phyloP scores from a whole-genome alignment of 2,888 invertebrate species.

The Keiferia lycopersicella region DNA sequence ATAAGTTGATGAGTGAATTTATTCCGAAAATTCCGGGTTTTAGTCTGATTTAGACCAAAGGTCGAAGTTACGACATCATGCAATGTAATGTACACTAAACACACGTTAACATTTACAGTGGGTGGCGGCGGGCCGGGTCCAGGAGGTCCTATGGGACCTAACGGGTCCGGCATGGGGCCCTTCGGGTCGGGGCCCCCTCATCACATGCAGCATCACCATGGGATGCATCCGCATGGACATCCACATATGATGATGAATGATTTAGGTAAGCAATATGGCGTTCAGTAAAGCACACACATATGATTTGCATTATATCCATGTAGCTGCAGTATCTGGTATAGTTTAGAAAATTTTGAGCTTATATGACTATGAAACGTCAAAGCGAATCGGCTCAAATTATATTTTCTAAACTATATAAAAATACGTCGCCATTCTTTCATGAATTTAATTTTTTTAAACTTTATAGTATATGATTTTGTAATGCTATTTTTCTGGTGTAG shows the following conservation, averaged over 20 bases:
- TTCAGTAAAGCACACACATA: no score
- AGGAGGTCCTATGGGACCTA: conserved; percentile 64
- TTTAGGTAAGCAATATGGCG: conserved; percentile 60
- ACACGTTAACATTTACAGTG: conserved; percentile 61
- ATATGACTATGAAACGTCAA: no score
- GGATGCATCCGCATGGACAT: conserved; percentile 73
- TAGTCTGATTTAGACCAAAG: no score
- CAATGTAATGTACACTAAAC: not conserved
- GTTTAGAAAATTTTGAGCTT: no score
- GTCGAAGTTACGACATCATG: not conserved
- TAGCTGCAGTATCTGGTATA: no score
- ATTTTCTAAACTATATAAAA: no score
- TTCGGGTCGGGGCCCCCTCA: conserved; percentile 64
- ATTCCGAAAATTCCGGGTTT: no score
- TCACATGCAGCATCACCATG: conserved; percentile 75
- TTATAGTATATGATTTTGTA: not conserved
- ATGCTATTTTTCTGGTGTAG: conserved; percentile 42
- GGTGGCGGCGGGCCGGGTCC: conserved; percentile 67
- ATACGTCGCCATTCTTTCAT: no score
- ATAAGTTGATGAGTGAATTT: no score
- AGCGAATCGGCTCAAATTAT: no score
- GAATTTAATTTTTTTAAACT: no score
- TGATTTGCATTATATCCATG: no score
- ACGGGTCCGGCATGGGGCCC: conserved; percentile 62
- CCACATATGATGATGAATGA: conserved; percentile 80